Evolutionary conservation across 2,113 vertebrate genomes (phyloP).

Genomic region (Mus spicilegus): DNA sequence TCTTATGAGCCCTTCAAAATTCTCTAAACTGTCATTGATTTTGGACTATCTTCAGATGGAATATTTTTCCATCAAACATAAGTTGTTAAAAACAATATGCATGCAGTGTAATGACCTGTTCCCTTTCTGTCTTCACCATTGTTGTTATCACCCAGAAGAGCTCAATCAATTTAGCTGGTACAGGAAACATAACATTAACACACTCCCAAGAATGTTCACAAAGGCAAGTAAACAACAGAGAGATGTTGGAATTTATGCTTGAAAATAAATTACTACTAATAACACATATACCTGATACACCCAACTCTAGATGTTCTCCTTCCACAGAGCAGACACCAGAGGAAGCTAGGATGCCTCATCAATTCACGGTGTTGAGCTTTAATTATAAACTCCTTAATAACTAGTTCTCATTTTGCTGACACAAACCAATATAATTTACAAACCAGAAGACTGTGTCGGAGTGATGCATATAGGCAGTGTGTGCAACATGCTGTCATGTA

Average conservation of each 20-base stretch:
- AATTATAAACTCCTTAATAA: conserved; percentile 76
- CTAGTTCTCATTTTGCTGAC: conserved; percentile 52
- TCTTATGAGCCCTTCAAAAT: neutral
- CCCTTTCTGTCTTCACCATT: conserved; percentile 62
- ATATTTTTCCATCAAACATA: conserved; percentile 60
- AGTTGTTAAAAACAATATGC: conserved; percentile 81
- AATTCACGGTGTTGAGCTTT: conserved; percentile 61
- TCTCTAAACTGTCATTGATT: neutral
- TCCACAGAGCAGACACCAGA: conserved; percentile 29
- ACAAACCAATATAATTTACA: conserved; percentile 71
- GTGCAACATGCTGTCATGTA: neutral
- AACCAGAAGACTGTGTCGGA: conserved; percentile 52
- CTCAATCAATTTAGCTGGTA: conserved; percentile 72
- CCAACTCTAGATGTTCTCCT: conserved; percentile 34
- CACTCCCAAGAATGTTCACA: conserved; percentile 75
- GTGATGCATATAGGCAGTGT: conserved; percentile 52
- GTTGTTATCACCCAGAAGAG: conserved; percentile 78
- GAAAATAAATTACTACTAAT: conserved; percentile 77
- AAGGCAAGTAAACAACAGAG: conserved; percentile 73
- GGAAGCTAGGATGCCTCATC: conserved; percentile 20
- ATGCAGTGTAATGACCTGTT: conserved; percentile 68
- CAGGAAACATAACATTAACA: conserved; percentile 80
- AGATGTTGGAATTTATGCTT: conserved; percentile 73
- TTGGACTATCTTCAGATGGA: neutral
- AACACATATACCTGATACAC: neutral